Base-by-base conservation (phyloP, 2,797 vertebrate species). In the Aphelocoma californica region DNA sequence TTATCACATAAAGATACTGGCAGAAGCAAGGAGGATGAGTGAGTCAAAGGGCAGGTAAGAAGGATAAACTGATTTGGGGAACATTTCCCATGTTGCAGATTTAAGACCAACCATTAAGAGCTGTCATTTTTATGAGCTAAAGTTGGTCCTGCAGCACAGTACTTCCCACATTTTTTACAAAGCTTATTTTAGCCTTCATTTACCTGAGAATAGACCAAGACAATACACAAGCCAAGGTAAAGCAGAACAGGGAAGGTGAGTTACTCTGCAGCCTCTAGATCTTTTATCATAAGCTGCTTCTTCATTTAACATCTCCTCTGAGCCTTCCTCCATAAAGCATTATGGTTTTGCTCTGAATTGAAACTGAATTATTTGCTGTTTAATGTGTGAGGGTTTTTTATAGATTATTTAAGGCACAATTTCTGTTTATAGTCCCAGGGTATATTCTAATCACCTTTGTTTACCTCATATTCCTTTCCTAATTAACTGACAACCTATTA, bases 401-500 rank as follows among this genome's bases (percentile, higher is more conserved):
- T 81, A 96, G 96, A 97, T 97, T 98, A 97, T 98, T 98, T 98
- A 98, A 98, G 95, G 91, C 96, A 96, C 88, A 88, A 97, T 97
- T 97, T 97, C 95, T 98, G 98, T 98, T 98, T 98, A 98, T 96
- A 91, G 98, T 98, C 98, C 98, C 98, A 96, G 69, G 97, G 95
- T 98, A 98, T 97, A 97, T 97, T 97, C 97, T 98, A 98, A 98
- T 98, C 98, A 98, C 98, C 97, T 98, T 98, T 98, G 98, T 98
- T 98, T 98, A 98, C 97, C 92, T 98, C 97, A 93, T 97, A 97
- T 98, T 97, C 97, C 97, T 98, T 98, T 97, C 97, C 97, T 98
- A 98, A 98, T 98, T 98, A 98, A 98, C 98, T 97, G 95, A 96
- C 98, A 98, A 97, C 97, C 96, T 97, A 98, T 98, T 98, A 98